These are phyloP conservation scores for Aix galericulata DNA, from an alignment of 2,113 vertebrate genomes.

Conservation along the genomic window DNA sequence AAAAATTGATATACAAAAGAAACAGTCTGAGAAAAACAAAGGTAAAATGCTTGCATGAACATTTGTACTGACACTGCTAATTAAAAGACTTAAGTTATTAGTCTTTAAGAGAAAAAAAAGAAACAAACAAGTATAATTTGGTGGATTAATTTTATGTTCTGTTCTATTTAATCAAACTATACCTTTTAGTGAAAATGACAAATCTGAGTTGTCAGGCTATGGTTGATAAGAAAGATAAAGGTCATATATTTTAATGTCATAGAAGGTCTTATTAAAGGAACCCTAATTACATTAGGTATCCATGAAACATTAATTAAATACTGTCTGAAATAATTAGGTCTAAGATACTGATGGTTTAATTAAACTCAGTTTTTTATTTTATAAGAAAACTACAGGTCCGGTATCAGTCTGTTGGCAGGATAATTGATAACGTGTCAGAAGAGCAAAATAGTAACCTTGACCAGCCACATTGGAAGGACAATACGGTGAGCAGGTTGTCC, in stretches of 20 bases:
- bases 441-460: slow-evolving; percentile 90
- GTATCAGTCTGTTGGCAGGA: slow-evolving; percentile 84
- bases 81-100: slow-evolving; percentile 91
- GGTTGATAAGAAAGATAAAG: slow-evolving; percentile 96
- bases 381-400: slow-evolving; percentile 83
- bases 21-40: slow-evolving; percentile 81
- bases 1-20: slow-evolving; percentile 86
- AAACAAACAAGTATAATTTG: slow-evolving; percentile 98
- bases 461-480: slow-evolving; percentile 43
- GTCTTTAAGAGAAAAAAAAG: slow-evolving; percentile 72
- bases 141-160: slow-evolving; percentile 92
- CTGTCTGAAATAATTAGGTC: slow-evolving; percentile 94
- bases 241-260: slow-evolving; percentile 94
- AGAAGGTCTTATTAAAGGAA: slow-evolving; percentile 95
- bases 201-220: slow-evolving; percentile 88
- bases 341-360: slow-evolving; percentile 96
- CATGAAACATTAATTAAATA: slow-evolving; percentile 99
- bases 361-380: slow-evolving; percentile 88
- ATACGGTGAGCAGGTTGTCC: neutral
- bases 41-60: slow-evolving; percentile 76
- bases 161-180: slow-evolving; percentile 85
- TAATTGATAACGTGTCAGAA: slow-evolving; percentile 89
- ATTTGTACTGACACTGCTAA: slow-evolving; percentile 81
- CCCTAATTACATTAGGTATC: slow-evolving; percentile 96
- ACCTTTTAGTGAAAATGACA: slow-evolving; percentile 90